Evolutionary conservation across 92 coral and sea anemone species (phyloP).

Genomic region (Siderastrea radians): DNA sequence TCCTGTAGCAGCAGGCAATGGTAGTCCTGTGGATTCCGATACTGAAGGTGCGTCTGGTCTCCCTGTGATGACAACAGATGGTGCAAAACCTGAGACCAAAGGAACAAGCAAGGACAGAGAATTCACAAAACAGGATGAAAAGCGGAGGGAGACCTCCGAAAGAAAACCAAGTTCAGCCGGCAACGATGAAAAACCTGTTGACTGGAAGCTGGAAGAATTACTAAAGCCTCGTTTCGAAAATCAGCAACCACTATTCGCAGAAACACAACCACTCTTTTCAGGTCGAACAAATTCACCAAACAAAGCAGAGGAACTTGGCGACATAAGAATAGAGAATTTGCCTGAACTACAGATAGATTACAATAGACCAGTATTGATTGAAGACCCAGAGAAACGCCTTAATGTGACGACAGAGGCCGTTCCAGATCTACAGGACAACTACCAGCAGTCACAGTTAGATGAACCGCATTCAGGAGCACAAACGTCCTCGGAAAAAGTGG

Average conservation of each 20-base stretch:
- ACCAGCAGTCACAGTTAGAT: not conserved
- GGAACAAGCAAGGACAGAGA: not conserved
- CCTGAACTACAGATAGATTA: not conserved
- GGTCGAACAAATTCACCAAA: not conserved
- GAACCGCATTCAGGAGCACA: not conserved
- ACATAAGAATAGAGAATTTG: not conserved
- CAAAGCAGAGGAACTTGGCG: not conserved
- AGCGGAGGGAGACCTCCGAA: not conserved
- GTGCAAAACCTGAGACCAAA: not conserved
- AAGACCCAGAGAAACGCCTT: not conserved
- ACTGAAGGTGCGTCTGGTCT: conserved; percentile 2
- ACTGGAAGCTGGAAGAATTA: not conserved
- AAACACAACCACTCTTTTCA: not conserved
- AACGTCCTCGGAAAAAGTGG: not conserved
- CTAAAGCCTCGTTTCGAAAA: not conserved
- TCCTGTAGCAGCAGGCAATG: not conserved
- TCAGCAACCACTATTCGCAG: not conserved
- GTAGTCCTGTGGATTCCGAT: conserved; percentile 35
- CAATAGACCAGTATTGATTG: not conserved
- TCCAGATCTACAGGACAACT: not conserved
- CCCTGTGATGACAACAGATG: not conserved
- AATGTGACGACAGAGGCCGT: not conserved
- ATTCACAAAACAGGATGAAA: not conserved
- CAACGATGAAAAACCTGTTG: not conserved
- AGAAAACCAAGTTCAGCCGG: not conserved